Evolutionary conservation across 2,113 vertebrate species (phyloP).

Genomic region (Aegithalos caudatus): DNA sequence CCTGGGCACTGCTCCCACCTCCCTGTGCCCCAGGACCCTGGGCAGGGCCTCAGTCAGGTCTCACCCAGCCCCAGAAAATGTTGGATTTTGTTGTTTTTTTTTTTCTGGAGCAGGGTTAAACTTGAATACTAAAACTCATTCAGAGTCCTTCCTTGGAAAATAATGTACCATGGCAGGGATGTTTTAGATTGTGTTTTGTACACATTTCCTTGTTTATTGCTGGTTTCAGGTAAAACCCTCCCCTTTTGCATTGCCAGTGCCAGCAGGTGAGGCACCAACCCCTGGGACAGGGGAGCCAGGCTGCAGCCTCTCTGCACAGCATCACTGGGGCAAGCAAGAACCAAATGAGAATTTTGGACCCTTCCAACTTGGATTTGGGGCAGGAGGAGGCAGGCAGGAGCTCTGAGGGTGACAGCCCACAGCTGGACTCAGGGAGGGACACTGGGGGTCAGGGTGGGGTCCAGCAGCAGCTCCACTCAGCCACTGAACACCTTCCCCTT

Average conservation of each 20-base stretch:
- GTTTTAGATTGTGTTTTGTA: neutral
- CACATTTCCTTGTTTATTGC: neutral
- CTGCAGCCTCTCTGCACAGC: neutral
- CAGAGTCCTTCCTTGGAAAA: neutral
- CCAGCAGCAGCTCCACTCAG: neutral
- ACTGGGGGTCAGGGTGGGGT: no score
- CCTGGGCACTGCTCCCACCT: neutral
- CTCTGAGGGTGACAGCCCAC: neutral
- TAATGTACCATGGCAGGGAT: neutral
- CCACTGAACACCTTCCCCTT: neutral
- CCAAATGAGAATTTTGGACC: neutral
- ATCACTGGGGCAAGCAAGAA: fast-evolving
- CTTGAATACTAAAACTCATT: neutral
- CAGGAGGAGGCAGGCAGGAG: neutral
- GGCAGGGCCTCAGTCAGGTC: neutral
- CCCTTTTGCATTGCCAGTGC: neutral
- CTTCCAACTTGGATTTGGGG: neutral
- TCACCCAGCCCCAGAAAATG: fast-evolving
- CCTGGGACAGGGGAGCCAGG: fast-evolving
- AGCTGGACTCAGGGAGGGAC: neutral
- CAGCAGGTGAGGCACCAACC: no score
- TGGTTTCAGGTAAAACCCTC: neutral
- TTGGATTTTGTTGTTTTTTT: neutral
- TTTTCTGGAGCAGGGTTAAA: neutral
- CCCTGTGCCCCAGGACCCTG: neutral